Evolutionary conservation across 2,797 vertebrate species (phyloP), one percentile per base, ranked within the genome.

Genomic region (Orientallactaga sibirica): DNA sequence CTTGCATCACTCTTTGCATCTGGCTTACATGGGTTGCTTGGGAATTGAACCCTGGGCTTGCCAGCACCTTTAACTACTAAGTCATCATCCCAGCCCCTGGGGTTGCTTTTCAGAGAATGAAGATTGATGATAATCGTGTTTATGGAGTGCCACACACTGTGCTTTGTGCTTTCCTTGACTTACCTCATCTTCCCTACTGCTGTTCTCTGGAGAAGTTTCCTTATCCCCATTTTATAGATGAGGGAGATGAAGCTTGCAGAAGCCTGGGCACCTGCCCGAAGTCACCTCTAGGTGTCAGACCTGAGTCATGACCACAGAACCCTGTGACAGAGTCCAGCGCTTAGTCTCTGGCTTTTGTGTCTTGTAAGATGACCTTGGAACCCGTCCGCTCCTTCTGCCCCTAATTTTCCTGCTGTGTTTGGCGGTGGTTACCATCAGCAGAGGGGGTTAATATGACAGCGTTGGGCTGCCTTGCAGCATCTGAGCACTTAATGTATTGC

Each of bases 61-160:
- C 55, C 55, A 58, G 16, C 55, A 58, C 55, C 55, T 58, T 58
- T 58, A 58, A 58, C 55, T 58, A 58, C 14, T 58, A 12, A 58
- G 55, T 12, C 55, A 58, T 58, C 14, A 58, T 58, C 55, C 55
- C 55, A 58, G 55, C 16, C 55, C 55, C 55, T 58, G 55, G 64
- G 12, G 33, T n/a, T 91, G 73, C 52, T 88, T 92, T 84, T 88
- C 88, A 86, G 33, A 24, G 84, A 27, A 67, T 41, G 15, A 48
- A 80, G 12, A 58, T 58, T 33, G 29, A 67, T 16, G 22, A 41
- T 25, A 19, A 64, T 18, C 18, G 19, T 48, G 62, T 37, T 82
- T 73, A 27, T 58, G 91, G 37, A 79, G 66, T 58, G n/a, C 41
- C n/a, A 78, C 33, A 55, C 55, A 7, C 48, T 24, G 25, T 15